Conservation (phyloP, 2,113 vertebrate genomes). For the Colistium nudipinnis region DNA sequence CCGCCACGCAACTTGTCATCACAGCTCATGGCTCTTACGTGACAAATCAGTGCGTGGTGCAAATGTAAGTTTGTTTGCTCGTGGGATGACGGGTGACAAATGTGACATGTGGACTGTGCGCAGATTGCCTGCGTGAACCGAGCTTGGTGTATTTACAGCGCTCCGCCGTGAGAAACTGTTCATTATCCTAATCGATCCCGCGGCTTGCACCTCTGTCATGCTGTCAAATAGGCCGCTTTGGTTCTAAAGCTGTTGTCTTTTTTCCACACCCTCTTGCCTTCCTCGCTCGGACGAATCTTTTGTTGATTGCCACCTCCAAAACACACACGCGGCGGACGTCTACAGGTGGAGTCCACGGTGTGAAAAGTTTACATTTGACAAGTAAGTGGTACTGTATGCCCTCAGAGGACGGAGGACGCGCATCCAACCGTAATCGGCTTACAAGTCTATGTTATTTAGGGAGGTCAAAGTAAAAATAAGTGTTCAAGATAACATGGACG, state of each 20-base stretch:
- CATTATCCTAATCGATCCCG: slow-evolving; percentile 66
- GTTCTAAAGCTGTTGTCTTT: slow-evolving; percentile 28
- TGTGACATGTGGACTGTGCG: slow-evolving; percentile 15
- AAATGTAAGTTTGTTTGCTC: slow-evolving; percentile 33
- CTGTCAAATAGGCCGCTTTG: slow-evolving; percentile 62
- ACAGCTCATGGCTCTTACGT: neutral
- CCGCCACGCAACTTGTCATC: slow-evolving; percentile 1
- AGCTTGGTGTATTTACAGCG: slow-evolving; percentile 57
- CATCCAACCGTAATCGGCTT: too few species aligned
- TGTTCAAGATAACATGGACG: too few species aligned
- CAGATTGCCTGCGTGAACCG: slow-evolving; percentile 58
- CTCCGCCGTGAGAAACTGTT: slow-evolving; percentile 57
- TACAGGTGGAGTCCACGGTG: neutral
- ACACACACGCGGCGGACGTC: neutral
- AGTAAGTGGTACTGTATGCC: too few species aligned
- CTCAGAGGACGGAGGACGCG: too few species aligned
- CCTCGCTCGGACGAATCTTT: slow-evolving; percentile 46
- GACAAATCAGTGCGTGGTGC: slow-evolving; percentile 25
- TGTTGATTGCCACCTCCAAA: slow-evolving; percentile 50
- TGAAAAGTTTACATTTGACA: slow-evolving; percentile 10
- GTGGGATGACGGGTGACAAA: slow-evolving; percentile 14
- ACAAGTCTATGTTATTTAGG: too few species aligned
- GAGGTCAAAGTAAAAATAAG: too few species aligned
- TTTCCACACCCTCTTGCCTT: slow-evolving; percentile 3
- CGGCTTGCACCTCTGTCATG: slow-evolving; percentile 53